Base-by-base conservation (phyloP, 1,140 invertebrate genomes). In the Solenopsis fugax region DNA sequence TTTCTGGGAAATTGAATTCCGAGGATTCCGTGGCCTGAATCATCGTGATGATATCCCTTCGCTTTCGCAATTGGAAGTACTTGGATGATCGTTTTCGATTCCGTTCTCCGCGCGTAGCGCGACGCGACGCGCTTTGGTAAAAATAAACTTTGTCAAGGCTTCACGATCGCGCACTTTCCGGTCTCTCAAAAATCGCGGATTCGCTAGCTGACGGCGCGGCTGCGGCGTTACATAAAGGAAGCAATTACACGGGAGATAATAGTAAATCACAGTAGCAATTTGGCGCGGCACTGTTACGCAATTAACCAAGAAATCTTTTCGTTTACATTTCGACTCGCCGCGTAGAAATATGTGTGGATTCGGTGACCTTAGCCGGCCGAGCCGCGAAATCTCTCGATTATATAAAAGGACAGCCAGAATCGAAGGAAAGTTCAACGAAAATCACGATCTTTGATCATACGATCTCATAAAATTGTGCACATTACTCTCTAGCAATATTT, bases 91-190 rank as follows among this genome's bases (percentile, higher is more conserved):
- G n/a, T 80, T 18, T 54, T 69, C 16, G 4, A 67, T 69, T 16
- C 6, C 13, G 1, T 45, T n/a, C 6, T 48, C 13, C 12, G 5
- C 21, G 56, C 21, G 21, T 2, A 13, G 9, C 2, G 10, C 45
- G 16, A 41, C 16, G 21, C 13, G n/a, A 6, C 34, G 9, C 18
- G 10, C 6, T 24, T 45, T 5, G 50, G 0, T 56, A 71, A 71
- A 81, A 81, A 81, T 81, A 56, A 81, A 71, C 16, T 54, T 6
- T 2, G 24, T 52, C n/a, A 24, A 69, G 13, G 65, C 18, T 81
- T 69, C 21, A 54, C 45, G 54, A 37, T 34, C 13, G 6, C 10
- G n/a, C 29, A 1, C 37, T 16, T 29, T 0, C n/a, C 24, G 18
- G 45, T 37, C n/a, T 62, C 13, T 69, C 10, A n/a, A 69, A 41